Evolutionary conservation across 1,140 invertebrate genomes (phyloP).

Genomic region (Drosophila sproati): DNA sequence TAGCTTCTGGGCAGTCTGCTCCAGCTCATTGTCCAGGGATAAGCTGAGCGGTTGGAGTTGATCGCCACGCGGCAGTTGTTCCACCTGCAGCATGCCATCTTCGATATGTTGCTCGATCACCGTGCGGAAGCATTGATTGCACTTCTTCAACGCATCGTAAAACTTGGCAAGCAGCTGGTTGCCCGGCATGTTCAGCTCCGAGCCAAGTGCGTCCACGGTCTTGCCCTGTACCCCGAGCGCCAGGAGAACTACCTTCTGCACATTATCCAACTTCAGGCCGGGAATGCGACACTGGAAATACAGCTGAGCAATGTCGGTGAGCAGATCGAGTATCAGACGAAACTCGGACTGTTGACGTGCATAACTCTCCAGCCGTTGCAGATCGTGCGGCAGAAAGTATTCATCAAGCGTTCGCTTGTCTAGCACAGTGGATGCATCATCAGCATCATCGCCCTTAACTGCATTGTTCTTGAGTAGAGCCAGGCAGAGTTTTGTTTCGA

Average conservation of each 20-base stretch:
- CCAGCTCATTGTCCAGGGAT: conserved; percentile 92
- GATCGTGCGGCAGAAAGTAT: conserved; percentile 93
- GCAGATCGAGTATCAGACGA: conserved; percentile 96
- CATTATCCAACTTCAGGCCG: conserved; percentile 89
- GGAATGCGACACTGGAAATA: conserved; percentile 92
- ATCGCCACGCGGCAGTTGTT: conserved; percentile 84
- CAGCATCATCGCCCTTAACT: conserved; percentile 78
- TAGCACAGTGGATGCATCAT: conserved; percentile 85
- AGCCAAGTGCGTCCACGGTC: conserved; percentile 92
- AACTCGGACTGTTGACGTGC: conserved; percentile 97
- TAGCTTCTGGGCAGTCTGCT: conserved; percentile 90
- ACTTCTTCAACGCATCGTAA: conserved; percentile 92
- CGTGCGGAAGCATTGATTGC: conserved; percentile 86
- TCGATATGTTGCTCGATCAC: conserved; percentile 90
- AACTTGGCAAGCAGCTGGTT: conserved; percentile 96
- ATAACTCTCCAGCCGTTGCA: conserved; percentile 96
- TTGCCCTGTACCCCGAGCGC: conserved; percentile 97
- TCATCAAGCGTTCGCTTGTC: conserved; percentile 88
- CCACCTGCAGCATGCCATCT: conserved; percentile 87
- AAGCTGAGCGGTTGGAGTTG: conserved; percentile 88
- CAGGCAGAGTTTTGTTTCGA: conserved; percentile 90
- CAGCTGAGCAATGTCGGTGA: conserved; percentile 91
- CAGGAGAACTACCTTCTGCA: conserved; percentile 95
- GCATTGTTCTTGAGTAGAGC: conserved; percentile 90
- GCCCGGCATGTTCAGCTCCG: conserved; percentile 92